A percentile compares a stretch with the other conserved stretches of the same genome.
Evolutionary conservation across 2,888 invertebrate genomes (phyloP).

Genomic region (Scaptomyza tumidula): DNA sequence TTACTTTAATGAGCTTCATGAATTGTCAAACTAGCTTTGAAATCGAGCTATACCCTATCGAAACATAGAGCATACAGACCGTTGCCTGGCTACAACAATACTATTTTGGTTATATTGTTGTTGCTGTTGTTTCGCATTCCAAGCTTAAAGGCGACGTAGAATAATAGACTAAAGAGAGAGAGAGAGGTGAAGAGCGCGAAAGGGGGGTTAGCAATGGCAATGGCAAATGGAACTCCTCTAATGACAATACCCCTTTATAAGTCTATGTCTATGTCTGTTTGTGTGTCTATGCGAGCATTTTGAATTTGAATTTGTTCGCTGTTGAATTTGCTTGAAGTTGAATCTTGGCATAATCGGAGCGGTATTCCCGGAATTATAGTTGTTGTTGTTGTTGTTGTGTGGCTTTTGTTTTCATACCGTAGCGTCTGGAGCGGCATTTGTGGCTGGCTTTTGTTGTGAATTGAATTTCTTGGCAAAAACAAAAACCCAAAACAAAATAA

Average conservation of each 20-base stretch:
- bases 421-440: conserved; percentile 44
- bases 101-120: conserved; percentile 28
- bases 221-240: conserved; percentile 33
- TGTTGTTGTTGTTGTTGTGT: conserved; percentile 33
- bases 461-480: conserved; percentile 52
- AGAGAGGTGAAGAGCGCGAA: not conserved
- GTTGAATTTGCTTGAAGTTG: conserved; percentile 21
- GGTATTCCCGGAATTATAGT: conserved; percentile 63
- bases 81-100: conserved; percentile 25
- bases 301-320: conserved; percentile 20
- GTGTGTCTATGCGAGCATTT: not conserved
- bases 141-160: conserved; percentile 1
- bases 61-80: conserved; percentile 3
- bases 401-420: conserved; percentile 62
- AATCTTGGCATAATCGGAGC: conserved; percentile 14
- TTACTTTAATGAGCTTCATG: not conserved
- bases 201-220: not conserved
- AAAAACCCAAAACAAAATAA: conserved; percentile 29
- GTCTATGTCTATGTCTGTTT: conserved; percentile 24
- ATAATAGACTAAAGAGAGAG: not conserved
- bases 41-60: not conserved
- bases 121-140: conserved; percentile 58
- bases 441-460: conserved; percentile 49
- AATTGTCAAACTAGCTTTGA: not conserved
- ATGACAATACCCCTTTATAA: conserved; percentile 34